Evolutionary conservation across 2,888 invertebrate genomes (phyloP), one percentile per base, ranked within the genome.

Genomic region (Drosophila cracens): DNA sequence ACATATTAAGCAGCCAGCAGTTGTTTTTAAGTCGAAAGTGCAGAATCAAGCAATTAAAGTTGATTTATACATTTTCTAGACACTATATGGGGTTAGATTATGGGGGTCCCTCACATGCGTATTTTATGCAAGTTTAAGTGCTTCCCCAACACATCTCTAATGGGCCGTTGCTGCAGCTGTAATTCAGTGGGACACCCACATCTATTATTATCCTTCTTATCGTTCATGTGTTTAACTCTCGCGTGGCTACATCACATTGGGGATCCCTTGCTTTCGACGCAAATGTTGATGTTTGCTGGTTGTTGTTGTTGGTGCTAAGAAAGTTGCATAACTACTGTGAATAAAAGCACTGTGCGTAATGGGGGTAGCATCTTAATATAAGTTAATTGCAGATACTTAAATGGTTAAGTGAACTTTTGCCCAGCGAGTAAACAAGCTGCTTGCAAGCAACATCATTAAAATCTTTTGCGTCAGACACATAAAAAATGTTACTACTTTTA

Each of bases 371-470:
- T 73, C 53, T 46, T 59, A 52, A 51, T 65, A 60, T 40, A 72
- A 76, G 76, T 66, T 75, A 78, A 78, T 79, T 78, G 71, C 65
- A 59, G 43, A 43, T 59, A 46, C 57, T 76, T 76, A 71, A 64
- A 36, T 46, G 31, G 21, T 27, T n/a, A 48, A 53, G 5, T 40
- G n/a, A 51, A 60, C 60, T 48, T 62, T 29, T 29, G 4, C 16
- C 13, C 34, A 48, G 10, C 8, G 16, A 21, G 27, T 31, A 27
- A 43, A 43, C 40, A 27, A 53, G 21, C 34, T 46, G 27, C 11
- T 3, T n/a, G 34, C 18, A 18, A 29, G 25, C 29, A 31, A 6
- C 2, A 31, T 27, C 4, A n/a, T 16, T 38, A 25, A n/a, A 34
- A 46, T n/a, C 18, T 18, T 25, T 61, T 61, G n/a, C 25, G 31